These are phyloP conservation scores for Stomatorhinus ivindoensis DNA, from an alignment of 2,113 vertebrate species.

Conservation along the genomic window DNA sequence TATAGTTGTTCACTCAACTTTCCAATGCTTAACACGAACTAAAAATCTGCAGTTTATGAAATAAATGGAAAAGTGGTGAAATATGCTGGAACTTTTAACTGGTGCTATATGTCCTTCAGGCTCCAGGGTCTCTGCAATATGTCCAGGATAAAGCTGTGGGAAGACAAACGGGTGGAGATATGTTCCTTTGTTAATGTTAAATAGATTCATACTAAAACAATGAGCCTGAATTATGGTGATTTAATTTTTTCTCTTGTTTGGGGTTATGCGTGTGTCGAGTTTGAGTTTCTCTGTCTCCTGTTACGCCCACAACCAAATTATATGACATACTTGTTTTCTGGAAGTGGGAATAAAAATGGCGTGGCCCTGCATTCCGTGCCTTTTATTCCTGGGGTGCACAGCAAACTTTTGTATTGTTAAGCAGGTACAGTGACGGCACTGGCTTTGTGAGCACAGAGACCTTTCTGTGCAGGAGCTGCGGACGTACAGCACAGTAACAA, in stretches of 20 bases:
- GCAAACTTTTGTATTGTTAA: neutral
- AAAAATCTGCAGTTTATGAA: too few relatives aligned
- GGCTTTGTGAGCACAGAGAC: neutral
- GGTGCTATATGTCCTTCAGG: neutral
- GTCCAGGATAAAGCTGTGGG: neutral
- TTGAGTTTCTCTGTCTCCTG: neutral
- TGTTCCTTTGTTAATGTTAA: neutral
- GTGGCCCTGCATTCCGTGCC: neutral
- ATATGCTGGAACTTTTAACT: too few relatives aligned
- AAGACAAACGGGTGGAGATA: neutral
- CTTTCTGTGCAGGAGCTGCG: neutral
- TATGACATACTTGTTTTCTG: neutral
- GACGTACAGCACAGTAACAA: neutral
- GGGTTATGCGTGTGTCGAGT: neutral
- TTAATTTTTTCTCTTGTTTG: neutral
- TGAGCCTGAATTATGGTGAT: neutral
- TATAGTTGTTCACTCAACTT: too few relatives aligned
- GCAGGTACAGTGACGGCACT: neutral
- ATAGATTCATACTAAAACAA: neutral
- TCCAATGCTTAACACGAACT: too few relatives aligned
- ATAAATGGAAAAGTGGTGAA: too few relatives aligned
- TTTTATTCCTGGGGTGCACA: neutral
- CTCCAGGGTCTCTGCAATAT: neutral
- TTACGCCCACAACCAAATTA: neutral
- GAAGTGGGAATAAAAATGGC: neutral